Evolutionary conservation across 2,888 invertebrate genomes (phyloP), one percentile per base, ranked within the genome.

Genomic region (Podotricha telesiphe): DNA sequence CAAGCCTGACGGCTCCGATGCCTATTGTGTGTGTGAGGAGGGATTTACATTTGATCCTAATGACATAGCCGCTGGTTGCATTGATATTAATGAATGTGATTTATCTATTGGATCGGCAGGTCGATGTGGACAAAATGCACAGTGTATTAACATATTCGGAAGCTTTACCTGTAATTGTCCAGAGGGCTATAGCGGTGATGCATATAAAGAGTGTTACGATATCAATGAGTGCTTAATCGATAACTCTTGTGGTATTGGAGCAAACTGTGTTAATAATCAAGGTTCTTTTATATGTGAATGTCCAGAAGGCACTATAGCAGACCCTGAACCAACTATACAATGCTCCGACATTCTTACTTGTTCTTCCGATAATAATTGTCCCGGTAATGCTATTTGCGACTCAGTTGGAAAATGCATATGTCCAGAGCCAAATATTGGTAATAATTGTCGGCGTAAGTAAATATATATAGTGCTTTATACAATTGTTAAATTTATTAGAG

Each of bases 81-180:
- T 98, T 70, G 98, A 99, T 88, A 96, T 99, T 74, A 95, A 99
- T 84, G 99, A 99, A 91, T 99, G 99, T 82, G 97, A 98, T 80
- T 87, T 93, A 64, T 88, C 95, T 22, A 94, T 96, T 74, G 97
- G 97, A 37, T 95, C 96, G 0, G 96, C 95, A 59, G 97, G 97
- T 63, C 94, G 96, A 75, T 98, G 98, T 85, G 98, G 97, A n/a
- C 91, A 93, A 73, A 96, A 97, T 80, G 96, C 98, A 8, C 89
- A 95, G 11, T 98, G 98, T 81, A 95, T 95, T 15, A 98, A 98
- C 80, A 93, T 94, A 6, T 95, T 95, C 4, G 98, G 98, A 65
- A 95, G 96, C 74, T 98, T 95, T 79, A 93, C 93, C 48, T 98
- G 98, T 79, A 94, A 95, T 68, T 98, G 98, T 80, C 96, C 96